Evolutionary conservation across 1,140 invertebrate species (phyloP), one percentile per base, ranked within the genome.

Genomic region (Himalopsyche phryganea): DNA sequence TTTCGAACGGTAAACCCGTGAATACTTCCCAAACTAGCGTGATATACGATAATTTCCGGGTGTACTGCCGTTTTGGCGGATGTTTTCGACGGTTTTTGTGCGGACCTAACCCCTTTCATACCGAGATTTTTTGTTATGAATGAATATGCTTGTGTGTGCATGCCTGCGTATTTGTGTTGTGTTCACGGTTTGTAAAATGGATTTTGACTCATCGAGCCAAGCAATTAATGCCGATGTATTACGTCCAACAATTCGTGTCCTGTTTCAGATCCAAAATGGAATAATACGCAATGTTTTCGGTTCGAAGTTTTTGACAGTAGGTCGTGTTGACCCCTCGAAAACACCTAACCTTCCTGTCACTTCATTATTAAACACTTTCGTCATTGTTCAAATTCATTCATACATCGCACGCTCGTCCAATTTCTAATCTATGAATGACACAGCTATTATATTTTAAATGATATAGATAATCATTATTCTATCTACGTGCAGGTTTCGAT

Each of bases 41-140:
- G 23, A 28, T 28, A 40, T 40, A 40, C 38, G 38, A n/a, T n/a
- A 40, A 40, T 40, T 15, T 40, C 38, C 4, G 38, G n/a, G 38
- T 15, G 38, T 40, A 13, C 3, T n/a, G 11, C 3, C 38, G 15
- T n/a, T 15, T 40, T 53, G 7, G 23, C 15, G 38, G n/a, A 13
- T 14, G 51, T 41, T 15, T 38, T 7, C 20, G 42, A 23, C 40
- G n/a, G 11, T 53, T 33, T 44, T 36, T 35, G 20, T 19, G 20
- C 32, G 23, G 14, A 32, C 51, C 32, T 45, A 53, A 44, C 51
- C 51, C 46, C 42, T 53, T 52, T 53, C 44, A 28, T 55, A 40
- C 47, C 15, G 36, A 38, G 42, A 55, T 47, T 55, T 55, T 55
- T 46, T 55, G 52, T 55, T 55, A 55, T 55, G 52, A 55, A 55